phyloP scores from a whole-genome alignment of 2,888 invertebrate species.

The Dastarcus helophoroides region DNA sequence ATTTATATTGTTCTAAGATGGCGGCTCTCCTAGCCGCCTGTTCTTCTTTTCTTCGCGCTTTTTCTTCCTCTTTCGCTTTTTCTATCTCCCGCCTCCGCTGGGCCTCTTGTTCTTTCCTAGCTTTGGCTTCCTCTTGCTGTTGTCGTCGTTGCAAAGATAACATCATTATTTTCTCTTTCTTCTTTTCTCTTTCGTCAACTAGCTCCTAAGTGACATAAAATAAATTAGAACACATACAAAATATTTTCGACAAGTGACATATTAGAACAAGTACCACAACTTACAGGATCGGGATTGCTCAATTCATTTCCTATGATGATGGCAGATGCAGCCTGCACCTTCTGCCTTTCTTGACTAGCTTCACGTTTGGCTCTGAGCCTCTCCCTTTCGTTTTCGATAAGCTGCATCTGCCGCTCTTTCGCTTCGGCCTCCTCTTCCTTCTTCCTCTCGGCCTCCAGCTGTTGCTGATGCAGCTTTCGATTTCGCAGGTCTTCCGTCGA shows the following conservation, averaged over 20 bases:
- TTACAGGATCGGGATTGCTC: constrained; percentile 55
- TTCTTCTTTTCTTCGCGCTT: constrained; percentile 64
- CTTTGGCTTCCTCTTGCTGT: constrained; percentile 78
- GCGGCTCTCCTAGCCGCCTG: constrained; percentile 77
- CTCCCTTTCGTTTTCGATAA: constrained; percentile 33
- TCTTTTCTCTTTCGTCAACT: constrained; percentile 84
- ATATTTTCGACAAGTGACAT: constrained; percentile 7
- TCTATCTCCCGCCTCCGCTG: constrained; percentile 66
- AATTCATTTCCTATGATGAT: constrained; percentile 58
- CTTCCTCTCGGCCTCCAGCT: constrained; percentile 36
- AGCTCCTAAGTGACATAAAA: constrained; percentile 56
- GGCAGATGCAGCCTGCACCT: constrained; percentile 38
- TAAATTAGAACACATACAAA: constrained; percentile 3
- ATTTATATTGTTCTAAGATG: constrained; percentile 86
- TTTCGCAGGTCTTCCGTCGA: constrained; percentile 18
- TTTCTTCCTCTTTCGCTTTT: constrained; percentile 62
- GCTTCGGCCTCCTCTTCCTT: constrained; percentile 38
- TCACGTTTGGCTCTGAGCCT: constrained; percentile 33
- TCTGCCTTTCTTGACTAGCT: constrained; percentile 38
- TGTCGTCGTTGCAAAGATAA: constrained; percentile 81
- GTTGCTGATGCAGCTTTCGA: constrained; percentile 22
- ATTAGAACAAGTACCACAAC: constrained; percentile 20
- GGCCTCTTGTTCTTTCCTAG: constrained; percentile 71
- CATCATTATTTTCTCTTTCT: constrained; percentile 84
- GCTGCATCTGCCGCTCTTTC: constrained; percentile 31